These are phyloP conservation scores for Notothenia rossii DNA, from an alignment of 2,113 vertebrate genomes.

Conservation along the genomic window DNA sequence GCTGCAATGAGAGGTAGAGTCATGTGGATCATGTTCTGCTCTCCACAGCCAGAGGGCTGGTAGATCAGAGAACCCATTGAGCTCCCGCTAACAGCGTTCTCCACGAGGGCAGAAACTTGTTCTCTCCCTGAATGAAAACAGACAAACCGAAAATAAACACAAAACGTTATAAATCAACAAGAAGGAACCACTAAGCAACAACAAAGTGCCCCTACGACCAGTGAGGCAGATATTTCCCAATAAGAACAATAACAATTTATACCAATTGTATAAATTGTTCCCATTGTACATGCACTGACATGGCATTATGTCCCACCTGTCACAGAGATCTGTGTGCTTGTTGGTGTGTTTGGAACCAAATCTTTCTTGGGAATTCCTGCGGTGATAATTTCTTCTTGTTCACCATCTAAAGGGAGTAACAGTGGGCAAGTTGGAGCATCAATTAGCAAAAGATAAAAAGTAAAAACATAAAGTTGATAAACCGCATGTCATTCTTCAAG, in stretches of 20 bases:
- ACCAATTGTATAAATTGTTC: background rate
- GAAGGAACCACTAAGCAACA: background rate
- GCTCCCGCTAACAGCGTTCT: conserved; percentile 66
- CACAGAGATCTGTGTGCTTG: conserved; percentile 75
- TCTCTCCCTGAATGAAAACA: conserved; percentile 41
- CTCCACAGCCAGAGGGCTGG: conserved; percentile 68
- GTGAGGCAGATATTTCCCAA: background rate
- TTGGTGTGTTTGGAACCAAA: conserved; percentile 66
- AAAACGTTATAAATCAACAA: background rate
- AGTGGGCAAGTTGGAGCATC: background rate
- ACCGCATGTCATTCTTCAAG: background rate
- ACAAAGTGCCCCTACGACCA: background rate
- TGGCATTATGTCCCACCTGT: conserved; percentile 69
- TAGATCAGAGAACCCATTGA: conserved; percentile 55
- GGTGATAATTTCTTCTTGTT: conserved; percentile 61
- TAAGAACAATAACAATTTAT: background rate
- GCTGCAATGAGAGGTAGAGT: conserved; percentile 76
- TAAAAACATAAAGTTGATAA: background rate
- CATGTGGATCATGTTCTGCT: conserved; percentile 79
- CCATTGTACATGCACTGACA: no score
- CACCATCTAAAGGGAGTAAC: conserved; percentile 45
- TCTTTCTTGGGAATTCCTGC: conserved; percentile 44
- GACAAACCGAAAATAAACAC: background rate
- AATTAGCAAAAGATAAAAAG: conserved; percentile 3
- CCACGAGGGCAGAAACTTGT: conserved; percentile 25